These are phyloP conservation scores for Dendrocincla tyrannina DNA, from an alignment of 2,797 vertebrate species.

Conservation along the genomic window DNA sequence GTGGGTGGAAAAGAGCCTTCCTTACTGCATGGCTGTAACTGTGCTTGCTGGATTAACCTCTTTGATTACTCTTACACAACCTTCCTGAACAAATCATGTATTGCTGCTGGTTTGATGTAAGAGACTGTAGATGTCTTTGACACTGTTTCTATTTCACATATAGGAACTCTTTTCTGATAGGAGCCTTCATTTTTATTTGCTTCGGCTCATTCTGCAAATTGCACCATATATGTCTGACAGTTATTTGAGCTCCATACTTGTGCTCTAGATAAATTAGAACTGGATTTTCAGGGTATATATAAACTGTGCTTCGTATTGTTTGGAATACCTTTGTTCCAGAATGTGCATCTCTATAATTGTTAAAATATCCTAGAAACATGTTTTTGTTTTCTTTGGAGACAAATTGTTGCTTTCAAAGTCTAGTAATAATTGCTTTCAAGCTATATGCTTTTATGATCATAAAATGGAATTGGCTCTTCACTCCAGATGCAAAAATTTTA, in stretches of 20 bases:
- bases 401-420: not conserved
- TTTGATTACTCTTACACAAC: not conserved
- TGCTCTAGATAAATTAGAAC: not conserved
- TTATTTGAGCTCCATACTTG: not conserved
- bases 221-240: fast-evolving
- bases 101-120: not conserved
- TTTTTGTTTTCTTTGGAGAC: not conserved
- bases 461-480: not conserved
- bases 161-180: not conserved
- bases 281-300: not conserved
- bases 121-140: not conserved
- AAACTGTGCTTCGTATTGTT: not conserved
- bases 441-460: not conserved
- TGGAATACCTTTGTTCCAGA: not conserved
- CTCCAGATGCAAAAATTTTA: not conserved
- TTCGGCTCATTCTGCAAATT: not conserved
- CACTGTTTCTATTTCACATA: not conserved
- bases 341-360: not conserved
- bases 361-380: not conserved
- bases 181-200: not conserved
- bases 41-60: not conserved
- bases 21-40: not conserved
- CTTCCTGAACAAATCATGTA: not conserved
- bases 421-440: not conserved
- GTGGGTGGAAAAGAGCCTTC: not conserved